Percentiles rank a stretch among this genome's conserved stretches.
Evolutionary conservation across 2,888 invertebrate genomes (phyloP).

Genomic region (Cerceris rybyensis): DNA sequence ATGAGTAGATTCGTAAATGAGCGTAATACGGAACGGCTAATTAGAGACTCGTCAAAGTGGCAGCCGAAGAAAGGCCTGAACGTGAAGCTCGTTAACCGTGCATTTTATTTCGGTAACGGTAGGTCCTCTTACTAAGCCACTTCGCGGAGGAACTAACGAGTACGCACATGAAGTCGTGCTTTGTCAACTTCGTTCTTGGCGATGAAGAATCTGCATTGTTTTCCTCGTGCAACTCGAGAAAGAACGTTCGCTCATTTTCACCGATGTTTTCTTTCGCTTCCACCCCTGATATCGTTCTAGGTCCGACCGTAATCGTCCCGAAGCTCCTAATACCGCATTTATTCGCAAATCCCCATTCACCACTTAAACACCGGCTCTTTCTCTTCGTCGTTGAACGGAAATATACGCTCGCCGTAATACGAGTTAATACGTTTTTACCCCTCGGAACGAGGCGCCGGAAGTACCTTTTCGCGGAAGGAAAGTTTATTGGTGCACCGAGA

Average conservation of each 20-base stretch:
- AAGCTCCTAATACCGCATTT: conserved; percentile 47
- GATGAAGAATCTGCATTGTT: conserved; percentile 3
- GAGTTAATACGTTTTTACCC: conserved; percentile 48
- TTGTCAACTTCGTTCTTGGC: conserved; percentile 9
- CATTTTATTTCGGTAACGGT: conserved; percentile 50
- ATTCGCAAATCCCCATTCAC: conserved; percentile 48
- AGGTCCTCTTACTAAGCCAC: conserved; percentile 24
- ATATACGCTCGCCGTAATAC: conserved; percentile 46
- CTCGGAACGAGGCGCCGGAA: conserved; percentile 19
- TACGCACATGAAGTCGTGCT: not conserved
- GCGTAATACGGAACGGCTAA: conserved; percentile 43
- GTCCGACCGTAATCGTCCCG: conserved; percentile 46
- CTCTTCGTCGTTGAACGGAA: conserved; percentile 32
- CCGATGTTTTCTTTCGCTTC: conserved; percentile 21
- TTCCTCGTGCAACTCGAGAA: conserved; percentile 6
- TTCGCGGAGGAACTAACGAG: conserved; percentile 35
- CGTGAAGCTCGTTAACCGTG: conserved; percentile 41
- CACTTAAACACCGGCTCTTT: conserved; percentile 33
- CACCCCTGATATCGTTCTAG: conserved; percentile 11
- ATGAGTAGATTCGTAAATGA: conserved; percentile 19
- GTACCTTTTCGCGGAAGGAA: not conserved
- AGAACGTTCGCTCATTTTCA: conserved; percentile 31
- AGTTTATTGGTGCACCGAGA: conserved; percentile 25
- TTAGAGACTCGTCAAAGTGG: conserved; percentile 45
- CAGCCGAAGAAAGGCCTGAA: conserved; percentile 21